These are phyloP conservation scores for Battus philenor DNA, from an alignment of 1,140 invertebrate genomes.

Conservation along the genomic window DNA sequence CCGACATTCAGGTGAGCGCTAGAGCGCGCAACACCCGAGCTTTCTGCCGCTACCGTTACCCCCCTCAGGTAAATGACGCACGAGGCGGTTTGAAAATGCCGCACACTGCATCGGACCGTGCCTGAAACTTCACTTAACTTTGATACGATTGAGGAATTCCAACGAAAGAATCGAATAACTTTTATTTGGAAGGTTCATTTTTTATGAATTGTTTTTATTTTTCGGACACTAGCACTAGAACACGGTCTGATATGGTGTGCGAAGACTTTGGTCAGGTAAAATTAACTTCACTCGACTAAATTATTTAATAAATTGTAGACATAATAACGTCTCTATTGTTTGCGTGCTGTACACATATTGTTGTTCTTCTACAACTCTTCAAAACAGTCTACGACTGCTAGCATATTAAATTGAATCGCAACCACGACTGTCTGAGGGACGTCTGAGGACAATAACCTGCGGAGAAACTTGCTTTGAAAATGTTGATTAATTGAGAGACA, in stretches of 20 bases:
- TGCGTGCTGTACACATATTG: constrained; percentile 4
- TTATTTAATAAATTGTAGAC: neutral
- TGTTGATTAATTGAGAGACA: constrained; percentile 16
- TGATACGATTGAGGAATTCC: neutral
- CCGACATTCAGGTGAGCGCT: constrained; percentile 83
- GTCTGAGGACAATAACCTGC: constrained; percentile 18
- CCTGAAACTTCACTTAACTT: neutral
- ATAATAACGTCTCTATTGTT: neutral
- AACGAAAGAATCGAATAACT: neutral
- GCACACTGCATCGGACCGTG: neutral
- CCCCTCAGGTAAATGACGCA: constrained; percentile 70
- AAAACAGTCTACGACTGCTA: constrained; percentile 11
- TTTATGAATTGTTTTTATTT: too few species aligned
- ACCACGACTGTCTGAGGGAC: constrained; percentile 21
- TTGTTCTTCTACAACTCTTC: constrained; percentile 1
- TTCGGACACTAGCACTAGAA: too few species aligned
- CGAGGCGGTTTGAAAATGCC: constrained; percentile 57
- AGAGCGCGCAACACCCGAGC: constrained; percentile 87
- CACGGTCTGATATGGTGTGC: constrained; percentile 5
- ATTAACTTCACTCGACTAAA: neutral
- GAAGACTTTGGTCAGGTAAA: constrained; percentile 2
- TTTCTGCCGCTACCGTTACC: constrained; percentile 94
- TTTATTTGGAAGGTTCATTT: neutral
- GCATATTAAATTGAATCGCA: constrained; percentile 16
- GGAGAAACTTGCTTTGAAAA: constrained; percentile 15